Evolutionary conservation across 2,113 vertebrate genomes (phyloP), one percentile per base, ranked within the genome.

Genomic region (Hipposideros armiger): DNA sequence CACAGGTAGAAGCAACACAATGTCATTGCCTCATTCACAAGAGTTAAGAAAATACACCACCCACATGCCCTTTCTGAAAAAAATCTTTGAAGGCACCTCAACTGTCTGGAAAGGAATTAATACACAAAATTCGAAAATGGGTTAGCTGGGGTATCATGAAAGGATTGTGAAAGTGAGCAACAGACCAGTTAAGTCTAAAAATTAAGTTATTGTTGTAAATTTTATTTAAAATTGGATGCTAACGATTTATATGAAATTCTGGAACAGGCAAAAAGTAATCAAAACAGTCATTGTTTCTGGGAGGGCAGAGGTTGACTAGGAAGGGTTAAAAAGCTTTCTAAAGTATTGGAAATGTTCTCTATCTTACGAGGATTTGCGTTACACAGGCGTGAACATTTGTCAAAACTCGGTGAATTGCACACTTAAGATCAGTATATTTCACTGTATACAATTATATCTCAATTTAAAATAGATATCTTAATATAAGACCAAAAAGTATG

Each of bases 121-220:
- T 96, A 77, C 24, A 76, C 14, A 83, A 70, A 86, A 80, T 64
- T 81, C 5, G 85, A 89, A 94, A 72, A 50, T 6, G n/a, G 28
- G 16, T 7, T 56, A 69, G 54, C 22, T 60, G 64, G 58, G 14
- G 6, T 16, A 60, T 30, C 50, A 45, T 4, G 30, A 60, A 66
- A 87, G 24, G 54, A 11, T 40, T 62, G 10, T 62, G 10, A 58
- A 58, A 83, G 54, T 62, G 66, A 87, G 72, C 19, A 20, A n/a
- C 64, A 74, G 86, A 62, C 32, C 66, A 67, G n/a, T 67, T 11
- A 80, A 69, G 42, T 52, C 66, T 50, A 76, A 70, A 90, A 42
- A 58, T 26, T 56, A 70, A 73, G 54, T 60, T 26, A 66, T 7
- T 40, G 15, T 40, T 40, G 13, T 66, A 85, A 88, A 80, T 5